These are phyloP conservation scores for Chironomus striatipennis DNA, from an alignment of 1,140 invertebrate species.

Conservation along the genomic window DNA sequence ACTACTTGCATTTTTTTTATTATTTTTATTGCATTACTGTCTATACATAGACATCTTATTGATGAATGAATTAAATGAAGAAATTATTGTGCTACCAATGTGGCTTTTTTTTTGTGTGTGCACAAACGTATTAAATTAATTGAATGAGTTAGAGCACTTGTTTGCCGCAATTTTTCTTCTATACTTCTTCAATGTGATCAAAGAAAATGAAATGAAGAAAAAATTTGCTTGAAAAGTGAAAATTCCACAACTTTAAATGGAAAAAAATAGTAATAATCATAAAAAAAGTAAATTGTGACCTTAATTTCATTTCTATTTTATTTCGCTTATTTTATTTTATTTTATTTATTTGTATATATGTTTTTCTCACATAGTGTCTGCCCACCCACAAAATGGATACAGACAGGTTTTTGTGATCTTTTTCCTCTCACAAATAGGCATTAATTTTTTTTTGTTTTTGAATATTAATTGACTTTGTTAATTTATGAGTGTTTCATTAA, in stretches of 20 bases:
- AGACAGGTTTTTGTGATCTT: too few species aligned
- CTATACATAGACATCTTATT: neutral
- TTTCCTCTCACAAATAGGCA: neutral
- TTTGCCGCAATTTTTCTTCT: neutral
- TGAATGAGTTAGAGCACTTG: neutral
- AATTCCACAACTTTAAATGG: neutral
- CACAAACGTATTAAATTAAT: neutral
- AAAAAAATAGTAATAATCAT: neutral
- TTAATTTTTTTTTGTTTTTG: neutral
- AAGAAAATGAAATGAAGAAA: too few species aligned
- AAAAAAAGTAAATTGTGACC: neutral
- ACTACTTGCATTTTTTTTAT: conserved; percentile 1
- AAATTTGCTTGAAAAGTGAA: neutral
- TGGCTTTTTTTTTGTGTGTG: neutral
- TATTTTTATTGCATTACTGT: neutral
- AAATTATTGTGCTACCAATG: neutral
- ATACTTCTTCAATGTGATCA: neutral
- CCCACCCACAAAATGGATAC: neutral
- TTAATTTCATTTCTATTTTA: neutral
- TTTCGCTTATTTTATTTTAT: neutral
- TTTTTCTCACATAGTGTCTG: neutral
- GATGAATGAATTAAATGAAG: conserved; percentile 13
- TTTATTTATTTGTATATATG: neutral
- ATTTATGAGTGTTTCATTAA: conserved; percentile 1
- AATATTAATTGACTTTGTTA: conserved; percentile 14